Conservation (phyloP, 1,140 invertebrate genomes). For the Cotesia typhae region DNA sequence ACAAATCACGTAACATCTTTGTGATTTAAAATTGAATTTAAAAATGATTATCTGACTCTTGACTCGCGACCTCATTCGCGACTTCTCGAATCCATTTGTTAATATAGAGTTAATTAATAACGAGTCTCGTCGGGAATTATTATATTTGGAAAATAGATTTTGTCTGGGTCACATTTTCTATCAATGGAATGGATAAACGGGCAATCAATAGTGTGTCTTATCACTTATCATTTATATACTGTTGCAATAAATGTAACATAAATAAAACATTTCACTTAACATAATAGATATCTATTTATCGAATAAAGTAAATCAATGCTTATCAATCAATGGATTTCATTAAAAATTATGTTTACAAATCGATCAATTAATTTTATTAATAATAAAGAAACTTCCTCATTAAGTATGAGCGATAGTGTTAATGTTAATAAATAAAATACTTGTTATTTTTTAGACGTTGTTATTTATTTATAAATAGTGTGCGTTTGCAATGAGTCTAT, state of each 20-base stretch:
- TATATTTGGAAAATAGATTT: slow-evolving; percentile 21
- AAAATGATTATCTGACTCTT: not conserved
- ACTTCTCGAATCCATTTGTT: too few species aligned
- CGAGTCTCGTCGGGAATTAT: slow-evolving; percentile 23
- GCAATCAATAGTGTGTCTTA: slow-evolving; percentile 6
- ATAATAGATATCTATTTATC: not conserved
- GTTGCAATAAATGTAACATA: not conserved
- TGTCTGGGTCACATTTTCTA: slow-evolving; percentile 28
- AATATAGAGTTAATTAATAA: slow-evolving; percentile 7
- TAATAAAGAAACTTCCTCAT: not conserved
- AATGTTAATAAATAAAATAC: not conserved
- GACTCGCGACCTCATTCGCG: not conserved
- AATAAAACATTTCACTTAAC: not conserved
- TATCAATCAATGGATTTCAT: too few species aligned
- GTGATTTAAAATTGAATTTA: not conserved
- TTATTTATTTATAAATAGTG: not conserved
- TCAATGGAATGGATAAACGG: slow-evolving; percentile 22
- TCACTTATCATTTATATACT: not conserved
- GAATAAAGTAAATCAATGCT: not conserved
- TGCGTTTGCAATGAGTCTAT: slow-evolving; percentile 47
- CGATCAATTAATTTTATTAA: not conserved
- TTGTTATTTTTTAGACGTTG: too few species aligned
- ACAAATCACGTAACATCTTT: too few species aligned
- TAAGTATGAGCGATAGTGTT: not conserved
- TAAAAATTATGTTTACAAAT: too few species aligned